Evolutionary conservation across 1,140 invertebrate species (phyloP), one percentile per base, ranked within the genome.

Genomic region (Drosophila baimaii): DNA sequence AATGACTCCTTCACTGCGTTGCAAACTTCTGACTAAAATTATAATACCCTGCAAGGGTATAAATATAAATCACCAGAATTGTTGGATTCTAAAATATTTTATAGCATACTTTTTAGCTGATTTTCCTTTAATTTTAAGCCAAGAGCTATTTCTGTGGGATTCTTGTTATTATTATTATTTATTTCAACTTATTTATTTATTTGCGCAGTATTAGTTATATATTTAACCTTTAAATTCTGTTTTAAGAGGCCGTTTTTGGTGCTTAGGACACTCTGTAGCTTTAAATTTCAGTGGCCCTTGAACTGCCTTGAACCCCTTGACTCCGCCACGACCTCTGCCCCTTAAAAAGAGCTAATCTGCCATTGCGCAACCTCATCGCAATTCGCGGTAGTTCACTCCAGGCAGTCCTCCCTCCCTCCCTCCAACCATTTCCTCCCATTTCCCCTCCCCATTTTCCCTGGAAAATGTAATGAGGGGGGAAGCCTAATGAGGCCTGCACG

Each of bases 401-500:
- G 39, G 35, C 37, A 39, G 10, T 31, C 21, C 52, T 7, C 15
- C 21, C 31, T 52, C 44, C 27, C 17, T 43, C 31, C 7, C 43
- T 12, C 12, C 17, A 31, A 31, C 35, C 27, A 7, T n/a, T 19
- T 8, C 10, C 39, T 1, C 29, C 19, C 13, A 27, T 44, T 15
- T 29, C 13, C 12, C 35, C 9, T 33, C 31, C 33, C 17, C 41
- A 12, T 33, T 61, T 65, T 61, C 61, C 59, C 17, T 33, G 65
- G 65, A 37, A 51, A 69, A 46, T 43, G 44, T 65, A 41, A 51
- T 65, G 65, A 51, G 61, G n/a, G 33, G 51, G 33, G 19, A 13
- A 23, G 29, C 74, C 73, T 77, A 77, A 77, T 77, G 74, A 77
- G 74, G 55, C 73, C 73, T 76, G 71, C 73, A 76, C 73, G 73